These are phyloP conservation scores for Miniopterus natalensis DNA, from an alignment of 2,113 vertebrate genomes.

Conservation along the genomic window DNA sequence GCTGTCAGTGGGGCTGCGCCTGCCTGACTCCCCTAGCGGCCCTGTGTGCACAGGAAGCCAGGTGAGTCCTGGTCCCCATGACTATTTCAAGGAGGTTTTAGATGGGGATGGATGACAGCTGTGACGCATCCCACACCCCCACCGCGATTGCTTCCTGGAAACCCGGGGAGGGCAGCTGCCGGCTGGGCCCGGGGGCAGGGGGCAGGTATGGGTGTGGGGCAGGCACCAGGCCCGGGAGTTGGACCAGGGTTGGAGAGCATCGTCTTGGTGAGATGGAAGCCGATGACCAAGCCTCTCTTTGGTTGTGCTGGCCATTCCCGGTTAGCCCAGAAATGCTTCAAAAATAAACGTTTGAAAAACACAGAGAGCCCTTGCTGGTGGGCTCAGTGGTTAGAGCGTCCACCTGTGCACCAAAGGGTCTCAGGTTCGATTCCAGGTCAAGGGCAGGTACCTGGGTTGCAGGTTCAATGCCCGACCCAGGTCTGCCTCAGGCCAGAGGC, in stretches of 20 bases:
- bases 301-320: neutral
- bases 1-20: too few species aligned
- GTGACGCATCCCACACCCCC: too few species aligned
- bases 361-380: too few species aligned
- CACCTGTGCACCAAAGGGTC: too few species aligned
- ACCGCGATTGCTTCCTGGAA: neutral
- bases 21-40: neutral
- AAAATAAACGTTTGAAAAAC: neutral
- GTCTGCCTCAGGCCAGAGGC: too few species aligned
- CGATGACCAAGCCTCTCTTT: neutral
- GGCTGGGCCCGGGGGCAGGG: too few species aligned
- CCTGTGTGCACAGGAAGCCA: neutral
- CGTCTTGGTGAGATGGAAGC: neutral
- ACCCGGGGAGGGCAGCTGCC: neutral
- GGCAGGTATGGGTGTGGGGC: neutral
- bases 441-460: too few species aligned
- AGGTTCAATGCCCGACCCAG: too few species aligned
- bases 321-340: neutral
- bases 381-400: too few species aligned
- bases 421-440: too few species aligned
- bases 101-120: too few species aligned
- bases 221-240: neutral
- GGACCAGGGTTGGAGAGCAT: too few species aligned
- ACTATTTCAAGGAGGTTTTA: neutral
- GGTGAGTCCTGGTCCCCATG: neutral